These are phyloP conservation scores for Platalea minor DNA, from an alignment of 2,797 vertebrate genomes.

Conservation along the genomic window DNA sequence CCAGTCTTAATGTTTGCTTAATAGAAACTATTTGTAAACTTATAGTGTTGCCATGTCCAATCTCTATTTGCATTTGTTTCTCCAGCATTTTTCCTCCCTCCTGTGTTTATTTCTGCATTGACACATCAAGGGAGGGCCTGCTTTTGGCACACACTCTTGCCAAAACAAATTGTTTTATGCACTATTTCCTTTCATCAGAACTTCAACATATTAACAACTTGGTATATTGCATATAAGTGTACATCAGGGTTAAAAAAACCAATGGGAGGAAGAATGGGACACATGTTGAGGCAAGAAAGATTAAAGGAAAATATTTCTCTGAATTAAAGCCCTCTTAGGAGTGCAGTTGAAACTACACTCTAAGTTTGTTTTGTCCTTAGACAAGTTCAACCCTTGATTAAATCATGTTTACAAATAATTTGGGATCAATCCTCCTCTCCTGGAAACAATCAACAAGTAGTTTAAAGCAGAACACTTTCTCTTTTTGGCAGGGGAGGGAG, in stretches of 20 bases:
- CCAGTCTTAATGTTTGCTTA: slow-evolving; percentile 68
- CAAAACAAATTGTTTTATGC: slow-evolving; percentile 72
- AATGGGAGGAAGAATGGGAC: slow-evolving; percentile 44
- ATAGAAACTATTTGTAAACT: slow-evolving; percentile 74
- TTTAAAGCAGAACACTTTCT: neutral
- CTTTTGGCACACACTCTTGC: slow-evolving; percentile 62
- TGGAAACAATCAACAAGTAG: neutral
- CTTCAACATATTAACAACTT: slow-evolving; percentile 57
- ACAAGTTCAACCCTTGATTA: slow-evolving; percentile 6
- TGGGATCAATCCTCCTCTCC: neutral
- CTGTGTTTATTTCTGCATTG: slow-evolving; percentile 74
- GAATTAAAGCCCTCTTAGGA: neutral
- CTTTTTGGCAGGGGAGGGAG: neutral
- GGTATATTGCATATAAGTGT: slow-evolving; percentile 33
- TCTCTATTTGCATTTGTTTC: slow-evolving; percentile 71
- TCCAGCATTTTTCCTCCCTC: slow-evolving; percentile 60
- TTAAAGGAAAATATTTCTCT: slow-evolving; percentile 25
- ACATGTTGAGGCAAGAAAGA: slow-evolving; percentile 52
- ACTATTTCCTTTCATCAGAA: slow-evolving; percentile 74
- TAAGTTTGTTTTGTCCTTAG: neutral
- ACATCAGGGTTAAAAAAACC: slow-evolving; percentile 21
- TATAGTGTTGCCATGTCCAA: slow-evolving; percentile 44
- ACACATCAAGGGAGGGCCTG: slow-evolving; percentile 74
- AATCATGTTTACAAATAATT: slow-evolving; percentile 33
- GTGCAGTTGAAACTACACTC: neutral